A percentile compares a stretch with the other conserved stretches of the same genome.
phyloP scores from a whole-genome alignment of 2,113 vertebrate genomes.

The Trichomycterus rosablanca region DNA sequence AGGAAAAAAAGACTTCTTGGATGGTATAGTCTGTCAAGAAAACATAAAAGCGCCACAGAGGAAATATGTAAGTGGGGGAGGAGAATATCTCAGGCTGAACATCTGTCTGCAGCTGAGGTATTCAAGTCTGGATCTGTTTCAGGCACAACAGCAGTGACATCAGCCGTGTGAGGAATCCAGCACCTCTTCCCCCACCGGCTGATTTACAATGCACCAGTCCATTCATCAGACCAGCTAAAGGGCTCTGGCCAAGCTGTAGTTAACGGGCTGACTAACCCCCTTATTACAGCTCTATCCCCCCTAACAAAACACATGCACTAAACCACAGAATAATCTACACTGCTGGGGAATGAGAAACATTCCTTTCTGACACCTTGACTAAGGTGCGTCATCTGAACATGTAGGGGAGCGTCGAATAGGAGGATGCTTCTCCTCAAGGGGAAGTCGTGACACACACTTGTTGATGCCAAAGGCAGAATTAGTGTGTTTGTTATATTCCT shows the following conservation, averaged over 20 bases:
- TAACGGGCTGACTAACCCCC: constrained; percentile 50
- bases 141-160: constrained; percentile 62
- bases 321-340: constrained; percentile 2
- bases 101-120: constrained; percentile 59
- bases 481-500: neutral
- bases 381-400: constrained; percentile 31
- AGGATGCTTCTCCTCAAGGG: constrained; percentile 24
- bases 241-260: constrained; percentile 39
- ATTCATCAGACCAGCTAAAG: constrained; percentile 55
- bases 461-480: constrained; percentile 1
- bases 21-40: neutral
- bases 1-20: too few species aligned
- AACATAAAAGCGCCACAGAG: neutral
- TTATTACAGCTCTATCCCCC: constrained; percentile 45
- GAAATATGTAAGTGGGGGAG: constrained; percentile 4
- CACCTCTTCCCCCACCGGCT: constrained; percentile 49
- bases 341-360: constrained; percentile 31
- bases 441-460: constrained; percentile 2
- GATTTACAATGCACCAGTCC: constrained; percentile 59
- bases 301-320: constrained; percentile 38
- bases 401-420: neutral
- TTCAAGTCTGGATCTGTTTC: constrained; percentile 74
- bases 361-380: constrained; percentile 17
- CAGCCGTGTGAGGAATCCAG: constrained; percentile 63
- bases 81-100: constrained; percentile 50